Conservation (phyloP, 2,888 invertebrate species). For the Phyllotreta cruciferae region DNA sequence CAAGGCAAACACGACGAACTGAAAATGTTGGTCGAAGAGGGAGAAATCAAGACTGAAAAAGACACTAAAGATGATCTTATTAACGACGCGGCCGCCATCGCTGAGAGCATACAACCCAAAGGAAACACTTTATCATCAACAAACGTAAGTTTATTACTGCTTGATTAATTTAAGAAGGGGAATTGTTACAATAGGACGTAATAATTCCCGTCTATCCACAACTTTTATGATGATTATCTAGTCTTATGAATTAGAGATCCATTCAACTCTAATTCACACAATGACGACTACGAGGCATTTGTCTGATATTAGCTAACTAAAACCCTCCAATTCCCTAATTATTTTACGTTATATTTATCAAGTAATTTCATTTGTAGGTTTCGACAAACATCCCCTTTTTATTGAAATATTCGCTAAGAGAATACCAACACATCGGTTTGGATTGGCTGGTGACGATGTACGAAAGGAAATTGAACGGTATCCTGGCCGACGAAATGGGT, state of each 20-base stretch:
- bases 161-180: neutral
- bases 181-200: neutral
- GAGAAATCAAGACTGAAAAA: slow-evolving; percentile 55
- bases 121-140: slow-evolving; percentile 96
- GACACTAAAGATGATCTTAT: slow-evolving; percentile 75
- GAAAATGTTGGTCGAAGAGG: slow-evolving; percentile 64
- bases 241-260: slow-evolving; percentile 48
- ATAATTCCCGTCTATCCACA: neutral
- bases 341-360: neutral
- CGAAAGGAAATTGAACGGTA: slow-evolving; percentile 93
- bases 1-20: slow-evolving; percentile 59
- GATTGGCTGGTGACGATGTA: slow-evolving; percentile 98
- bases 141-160: slow-evolving; percentile 66
- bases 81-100: slow-evolving; percentile 91
- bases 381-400: slow-evolving; percentile 94
- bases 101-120: slow-evolving; percentile 96
- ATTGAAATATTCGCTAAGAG: slow-evolving; percentile 86
- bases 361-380: slow-evolving; percentile 62
- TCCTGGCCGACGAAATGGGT: slow-evolving; percentile 97
- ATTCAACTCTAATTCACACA: slow-evolving; percentile 48
- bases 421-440: slow-evolving; percentile 96
- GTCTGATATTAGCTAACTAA: slow-evolving; percentile 42
- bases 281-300: slow-evolving; percentile 52
- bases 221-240: slow-evolving; percentile 39
- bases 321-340: neutral